Evolutionary conservation across 2,797 vertebrate species (phyloP).

Genomic region (Molossus alvarezi): DNA sequence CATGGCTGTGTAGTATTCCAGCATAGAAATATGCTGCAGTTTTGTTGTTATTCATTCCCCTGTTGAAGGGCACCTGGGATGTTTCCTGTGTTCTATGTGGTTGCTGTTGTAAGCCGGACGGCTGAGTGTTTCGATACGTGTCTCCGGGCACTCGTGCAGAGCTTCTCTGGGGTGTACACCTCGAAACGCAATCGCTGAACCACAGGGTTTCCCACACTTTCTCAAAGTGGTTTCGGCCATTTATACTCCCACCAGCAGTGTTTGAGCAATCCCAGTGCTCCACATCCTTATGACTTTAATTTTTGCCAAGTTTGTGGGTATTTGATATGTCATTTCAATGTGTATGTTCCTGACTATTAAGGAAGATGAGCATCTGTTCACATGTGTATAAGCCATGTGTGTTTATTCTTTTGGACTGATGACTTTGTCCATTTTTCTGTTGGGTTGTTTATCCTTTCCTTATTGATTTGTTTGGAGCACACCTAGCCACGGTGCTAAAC

Average conservation of each 20-base stretch:
- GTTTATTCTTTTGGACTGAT: conserved; percentile 49
- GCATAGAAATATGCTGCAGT: accelerated
- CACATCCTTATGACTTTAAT: background rate
- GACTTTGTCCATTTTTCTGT: conserved; percentile 29
- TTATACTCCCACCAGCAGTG: background rate
- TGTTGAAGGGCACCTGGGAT: background rate
- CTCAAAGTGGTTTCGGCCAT: conserved; percentile 8
- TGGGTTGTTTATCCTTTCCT: conserved; percentile 46
- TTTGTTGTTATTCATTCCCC: background rate
- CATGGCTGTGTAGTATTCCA: background rate
- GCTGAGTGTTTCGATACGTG: background rate
- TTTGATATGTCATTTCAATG: background rate
- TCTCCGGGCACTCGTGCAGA: background rate
- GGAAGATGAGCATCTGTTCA: conserved; percentile 6
- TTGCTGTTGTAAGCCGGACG: background rate
- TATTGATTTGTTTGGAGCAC: conserved; percentile 32
- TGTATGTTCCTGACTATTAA: background rate
- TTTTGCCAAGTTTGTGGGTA: conserved; percentile 41
- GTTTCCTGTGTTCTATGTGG: background rate
- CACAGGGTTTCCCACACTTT: background rate
- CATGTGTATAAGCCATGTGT: background rate
- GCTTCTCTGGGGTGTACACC: background rate
- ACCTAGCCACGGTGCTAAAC: background rate
- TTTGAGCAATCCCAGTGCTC: background rate
- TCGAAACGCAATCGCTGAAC: background rate